Conservation (phyloP, 2,888 invertebrate genomes). For the Cryptocheilus praepositus region DNA sequence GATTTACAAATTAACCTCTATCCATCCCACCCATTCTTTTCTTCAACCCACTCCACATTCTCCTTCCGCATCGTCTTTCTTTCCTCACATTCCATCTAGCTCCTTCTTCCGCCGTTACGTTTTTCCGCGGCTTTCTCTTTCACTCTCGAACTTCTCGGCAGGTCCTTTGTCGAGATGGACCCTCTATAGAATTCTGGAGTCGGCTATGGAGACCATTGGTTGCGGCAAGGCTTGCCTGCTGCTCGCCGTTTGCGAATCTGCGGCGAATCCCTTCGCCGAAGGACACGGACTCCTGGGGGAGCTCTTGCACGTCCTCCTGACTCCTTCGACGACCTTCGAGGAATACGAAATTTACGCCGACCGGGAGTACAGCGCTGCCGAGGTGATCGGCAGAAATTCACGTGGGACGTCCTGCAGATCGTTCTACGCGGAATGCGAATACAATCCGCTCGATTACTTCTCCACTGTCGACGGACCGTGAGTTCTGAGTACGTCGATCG, state of each 20-base stretch:
- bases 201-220: constrained; percentile 74
- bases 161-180: constrained; percentile 76
- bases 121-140: neutral
- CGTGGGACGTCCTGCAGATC: constrained; percentile 72
- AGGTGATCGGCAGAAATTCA: constrained; percentile 69
- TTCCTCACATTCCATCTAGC: too few species aligned
- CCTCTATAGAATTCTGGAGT: constrained; percentile 80
- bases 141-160: neutral
- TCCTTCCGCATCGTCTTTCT: neutral
- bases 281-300: constrained; percentile 84
- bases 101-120: neutral
- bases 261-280: constrained; percentile 81
- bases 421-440: constrained; percentile 79
- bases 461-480: constrained; percentile 43
- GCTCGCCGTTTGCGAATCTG: constrained; percentile 85
- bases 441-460: constrained; percentile 78
- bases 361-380: constrained; percentile 84
- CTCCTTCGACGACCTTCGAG: constrained; percentile 83
- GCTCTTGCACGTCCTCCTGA: constrained; percentile 84
- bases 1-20: neutral
- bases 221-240: constrained; percentile 80
- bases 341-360: constrained; percentile 79
- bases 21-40: neutral
- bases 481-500: neutral
- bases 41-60: too few species aligned